Base-by-base conservation (phyloP, 1,140 invertebrate genomes). In the Maconellicoccus hirsutus region DNA sequence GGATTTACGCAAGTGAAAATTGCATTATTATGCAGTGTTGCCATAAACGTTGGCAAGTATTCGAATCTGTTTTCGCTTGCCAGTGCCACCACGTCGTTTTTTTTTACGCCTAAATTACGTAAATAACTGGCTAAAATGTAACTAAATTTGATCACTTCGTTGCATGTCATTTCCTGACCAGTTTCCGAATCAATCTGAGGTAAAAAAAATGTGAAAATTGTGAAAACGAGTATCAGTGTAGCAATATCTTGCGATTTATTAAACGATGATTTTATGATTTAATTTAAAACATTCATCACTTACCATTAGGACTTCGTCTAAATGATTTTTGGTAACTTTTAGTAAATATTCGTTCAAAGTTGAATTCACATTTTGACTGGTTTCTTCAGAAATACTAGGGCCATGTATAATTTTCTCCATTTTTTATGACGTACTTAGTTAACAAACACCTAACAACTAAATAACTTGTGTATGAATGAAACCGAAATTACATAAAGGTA, bases 61-160 rank as follows among this genome's bases (percentile, higher is more conserved):
- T 66, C 61, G 25, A 66, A 66, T 66, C 61, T 23, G 25, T 66
- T 66, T 26, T 66, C 61, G 22, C 61, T 25, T 10, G 16, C 61
- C 6, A 66, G 22, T 25, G 61, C 61, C 3, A 66, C 61, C 10
- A 66, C 22, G 22, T 12, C 10, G 10, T 16, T 16, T 23, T 66
- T 25, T 25, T 12, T 23, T 8, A 10, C 8, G 10, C 22, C 19
- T 16, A 25, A 26, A 25, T 4, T 23, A 1, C 25, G 21, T 4
- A 66, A 25, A 26, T 16, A 66, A 66, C 2, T 16, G 6, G 61
- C 61, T 4, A 66, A 25, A 6, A 14, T 1, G 61, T 66, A 66
- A 26, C 61, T 66, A 3, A 3, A 16, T 1, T 66, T 22, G 3
- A 66, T 3, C 7, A 66, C 19, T 66, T 66, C 10, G 1, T 25